Evolutionary conservation across 2,113 vertebrate species (phyloP).

Genomic region (Suricata suricatta): DNA sequence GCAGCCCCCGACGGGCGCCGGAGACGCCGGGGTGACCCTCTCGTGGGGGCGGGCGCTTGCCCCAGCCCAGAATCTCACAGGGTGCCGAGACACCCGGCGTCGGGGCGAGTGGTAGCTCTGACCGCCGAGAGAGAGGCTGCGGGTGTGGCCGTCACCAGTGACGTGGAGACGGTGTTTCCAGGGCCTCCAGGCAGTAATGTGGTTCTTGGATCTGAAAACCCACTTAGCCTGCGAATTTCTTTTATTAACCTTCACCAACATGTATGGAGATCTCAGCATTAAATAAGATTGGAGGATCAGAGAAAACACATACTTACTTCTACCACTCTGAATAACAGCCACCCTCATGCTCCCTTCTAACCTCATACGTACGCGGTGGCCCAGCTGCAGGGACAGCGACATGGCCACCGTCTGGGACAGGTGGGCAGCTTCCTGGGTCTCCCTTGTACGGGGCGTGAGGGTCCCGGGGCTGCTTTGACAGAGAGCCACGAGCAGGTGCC

Average conservation of each 20-base stretch:
- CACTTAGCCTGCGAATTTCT: neutral
- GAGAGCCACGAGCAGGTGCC: neutral
- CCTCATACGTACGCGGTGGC: neutral
- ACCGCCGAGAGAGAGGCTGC: too few relatives aligned
- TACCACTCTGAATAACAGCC: too few relatives aligned
- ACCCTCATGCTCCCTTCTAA: neutral
- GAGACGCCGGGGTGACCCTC: too few relatives aligned
- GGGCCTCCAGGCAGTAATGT: neutral
- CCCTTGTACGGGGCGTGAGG: neutral
- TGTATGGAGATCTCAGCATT: neutral
- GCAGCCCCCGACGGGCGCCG: too few relatives aligned
- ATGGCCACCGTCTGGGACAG: accelerated
- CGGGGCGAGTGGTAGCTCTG: neutral
- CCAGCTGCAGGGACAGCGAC: accelerated
- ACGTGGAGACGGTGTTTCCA: neutral
- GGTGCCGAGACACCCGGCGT: accelerated
- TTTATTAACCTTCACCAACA: neutral
- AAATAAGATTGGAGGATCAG: neutral
- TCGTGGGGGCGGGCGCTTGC: too few relatives aligned
- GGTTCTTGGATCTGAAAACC: neutral
- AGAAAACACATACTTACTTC: neutral
- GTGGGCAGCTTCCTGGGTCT: neutral
- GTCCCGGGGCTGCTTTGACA: neutral
- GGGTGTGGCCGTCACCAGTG: neutral
- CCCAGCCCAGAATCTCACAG: neutral